Evolutionary conservation across 2,888 invertebrate genomes (phyloP).

Genomic region (Brassicogethes aeneus): DNA sequence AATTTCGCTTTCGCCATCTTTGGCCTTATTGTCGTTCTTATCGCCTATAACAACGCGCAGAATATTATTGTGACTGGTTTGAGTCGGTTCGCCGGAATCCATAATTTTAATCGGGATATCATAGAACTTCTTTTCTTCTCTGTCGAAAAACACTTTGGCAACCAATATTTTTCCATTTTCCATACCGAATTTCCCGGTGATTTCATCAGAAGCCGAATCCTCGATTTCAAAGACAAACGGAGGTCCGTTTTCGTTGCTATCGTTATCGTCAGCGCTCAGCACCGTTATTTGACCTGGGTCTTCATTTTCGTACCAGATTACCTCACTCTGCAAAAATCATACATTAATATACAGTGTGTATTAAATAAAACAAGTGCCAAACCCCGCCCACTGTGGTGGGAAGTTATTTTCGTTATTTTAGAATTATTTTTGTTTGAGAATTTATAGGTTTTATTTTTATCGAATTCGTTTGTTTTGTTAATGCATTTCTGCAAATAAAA

Average conservation of each 20-base stretch:
- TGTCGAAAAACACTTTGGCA: slow-evolving; percentile 71
- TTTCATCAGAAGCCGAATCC: slow-evolving; percentile 56
- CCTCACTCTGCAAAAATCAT: slow-evolving; percentile 48
- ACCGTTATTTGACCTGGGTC: slow-evolving; percentile 54
- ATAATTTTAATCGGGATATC: slow-evolving; percentile 81
- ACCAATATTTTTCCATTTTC: slow-evolving; percentile 52
- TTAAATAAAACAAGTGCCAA: background rate
- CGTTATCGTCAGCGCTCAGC: slow-evolving; percentile 70
- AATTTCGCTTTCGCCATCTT: slow-evolving; percentile 78
- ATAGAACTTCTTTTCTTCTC: slow-evolving; percentile 81
- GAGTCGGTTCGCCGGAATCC: slow-evolving; percentile 75
- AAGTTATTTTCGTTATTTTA: too few relatives aligned
- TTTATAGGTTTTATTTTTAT: too few relatives aligned
- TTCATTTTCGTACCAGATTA: slow-evolving; percentile 78
- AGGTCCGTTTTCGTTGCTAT: slow-evolving; percentile 74
- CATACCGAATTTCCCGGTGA: slow-evolving; percentile 63
- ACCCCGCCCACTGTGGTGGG: background rate
- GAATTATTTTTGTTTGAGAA: too few relatives aligned
- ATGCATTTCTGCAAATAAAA: too few relatives aligned
- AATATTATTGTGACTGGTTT: slow-evolving; percentile 54
- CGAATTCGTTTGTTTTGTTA: too few relatives aligned
- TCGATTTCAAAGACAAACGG: slow-evolving; percentile 72
- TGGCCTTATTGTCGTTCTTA: slow-evolving; percentile 87
- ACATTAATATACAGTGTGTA: slow-evolving; percentile 5
- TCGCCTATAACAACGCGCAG: slow-evolving; percentile 90